Evolutionary conservation across 2,888 invertebrate genomes (phyloP).

Genomic region (Stenotaenia linearis): DNA sequence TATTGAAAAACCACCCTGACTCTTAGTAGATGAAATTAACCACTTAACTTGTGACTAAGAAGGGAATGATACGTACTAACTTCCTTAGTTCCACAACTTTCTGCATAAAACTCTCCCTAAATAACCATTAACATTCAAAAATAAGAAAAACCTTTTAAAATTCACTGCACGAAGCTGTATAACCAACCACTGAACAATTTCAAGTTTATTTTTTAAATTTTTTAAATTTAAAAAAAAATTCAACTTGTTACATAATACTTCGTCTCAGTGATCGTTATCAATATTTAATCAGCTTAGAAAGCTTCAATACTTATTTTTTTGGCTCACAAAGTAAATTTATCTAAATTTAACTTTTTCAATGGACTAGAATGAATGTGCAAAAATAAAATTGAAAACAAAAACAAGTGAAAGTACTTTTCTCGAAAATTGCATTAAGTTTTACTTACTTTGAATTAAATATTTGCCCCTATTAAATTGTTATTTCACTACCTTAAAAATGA

Average conservation of each 20-base stretch:
- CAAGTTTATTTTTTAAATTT: not conserved
- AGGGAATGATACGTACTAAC: not conserved
- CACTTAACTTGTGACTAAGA: not conserved
- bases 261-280: not conserved
- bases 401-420: not conserved
- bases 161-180: not conserved
- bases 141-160: not conserved
- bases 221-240: not conserved
- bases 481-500: slow-evolving; percentile 11
- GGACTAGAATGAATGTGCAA: not conserved
- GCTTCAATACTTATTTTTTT: not conserved
- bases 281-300: not conserved
- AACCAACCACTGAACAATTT: not conserved
- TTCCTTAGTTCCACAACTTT: not conserved
- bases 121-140: not conserved
- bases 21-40: slow-evolving; percentile 9
- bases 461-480: not conserved
- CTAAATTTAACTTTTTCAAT: not conserved
- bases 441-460: not conserved
- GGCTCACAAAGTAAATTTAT: not conserved
- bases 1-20: not conserved
- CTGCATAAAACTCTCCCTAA: not conserved
- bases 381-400: not conserved
- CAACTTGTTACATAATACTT: no score
- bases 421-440: no score